phyloP scores from a whole-genome alignment of 64 coral and sea anemone species.

The Platygyra sinensis region DNA sequence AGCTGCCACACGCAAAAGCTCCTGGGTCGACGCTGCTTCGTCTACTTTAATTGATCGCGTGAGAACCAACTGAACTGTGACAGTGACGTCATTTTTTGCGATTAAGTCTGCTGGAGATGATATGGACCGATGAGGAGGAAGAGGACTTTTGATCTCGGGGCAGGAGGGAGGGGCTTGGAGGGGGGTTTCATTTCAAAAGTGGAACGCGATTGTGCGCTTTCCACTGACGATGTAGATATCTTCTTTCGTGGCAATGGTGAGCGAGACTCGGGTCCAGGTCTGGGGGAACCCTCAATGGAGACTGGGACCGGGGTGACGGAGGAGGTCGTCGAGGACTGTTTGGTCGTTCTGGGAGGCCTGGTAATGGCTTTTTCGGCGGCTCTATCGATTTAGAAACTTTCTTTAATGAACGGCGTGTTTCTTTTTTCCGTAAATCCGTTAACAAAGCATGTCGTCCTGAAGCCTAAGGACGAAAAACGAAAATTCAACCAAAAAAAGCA shows the following conservation, averaged over 20 bases:
- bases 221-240: no score
- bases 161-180: background rate
- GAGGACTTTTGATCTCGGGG: slow-evolving; percentile 36
- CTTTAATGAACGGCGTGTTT: slow-evolving; percentile 86
- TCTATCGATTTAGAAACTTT: slow-evolving; percentile 31
- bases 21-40: slow-evolving; percentile 41
- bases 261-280: background rate
- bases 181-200: slow-evolving; percentile 10
- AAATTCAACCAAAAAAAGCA: no score
- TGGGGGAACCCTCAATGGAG: background rate
- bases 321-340: background rate
- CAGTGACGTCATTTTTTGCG: slow-evolving; percentile 29
- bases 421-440: slow-evolving; percentile 82
- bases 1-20: slow-evolving; percentile 68
- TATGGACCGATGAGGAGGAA: background rate
- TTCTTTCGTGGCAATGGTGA: slow-evolving; percentile 38
- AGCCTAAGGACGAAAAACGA: slow-evolving; percentile 45
- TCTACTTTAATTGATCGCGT: slow-evolving; percentile 76
- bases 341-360: slow-evolving; percentile 32
- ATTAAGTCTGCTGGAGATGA: background rate
- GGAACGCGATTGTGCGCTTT: background rate
- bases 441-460: slow-evolving; percentile 69
- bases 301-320: slow-evolving; percentile 5
- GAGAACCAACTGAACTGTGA: slow-evolving; percentile 73
- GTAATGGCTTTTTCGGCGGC: slow-evolving; percentile 44